Percentiles rank a stretch among this genome's conserved stretches.
These are phyloP conservation scores for Atrina japonica DNA, from an alignment of 2,888 invertebrate species.

Conservation along the genomic window DNA sequence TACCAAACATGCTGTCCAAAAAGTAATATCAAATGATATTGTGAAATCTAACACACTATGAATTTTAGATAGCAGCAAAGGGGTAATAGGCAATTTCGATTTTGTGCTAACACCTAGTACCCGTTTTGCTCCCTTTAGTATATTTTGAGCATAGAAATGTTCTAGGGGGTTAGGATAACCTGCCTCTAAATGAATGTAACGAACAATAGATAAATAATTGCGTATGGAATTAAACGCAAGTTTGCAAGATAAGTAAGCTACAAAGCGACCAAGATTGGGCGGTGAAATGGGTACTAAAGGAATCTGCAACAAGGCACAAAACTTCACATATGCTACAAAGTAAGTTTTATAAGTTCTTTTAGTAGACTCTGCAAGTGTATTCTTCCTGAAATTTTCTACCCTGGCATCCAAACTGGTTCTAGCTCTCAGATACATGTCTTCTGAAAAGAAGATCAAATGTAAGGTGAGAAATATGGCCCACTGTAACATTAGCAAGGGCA, in stretches of 20 bases:
- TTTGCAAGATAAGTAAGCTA: slow-evolving; percentile 25
- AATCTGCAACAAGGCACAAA: slow-evolving; percentile 5
- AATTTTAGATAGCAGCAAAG: neutral
- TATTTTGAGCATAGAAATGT: neutral
- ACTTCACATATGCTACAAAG: neutral
- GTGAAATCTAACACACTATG: neutral
- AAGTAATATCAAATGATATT: neutral
- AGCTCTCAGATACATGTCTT: slow-evolving; percentile 5
- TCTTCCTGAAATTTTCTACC: slow-evolving; percentile 9
- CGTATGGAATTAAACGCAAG: slow-evolving; percentile 9
- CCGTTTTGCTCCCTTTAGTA: neutral
- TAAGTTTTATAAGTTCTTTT: slow-evolving; percentile 9
- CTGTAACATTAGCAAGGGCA: neutral
- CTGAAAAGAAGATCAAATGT: slow-evolving; percentile 21
- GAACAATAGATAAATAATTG: slow-evolving; percentile 12
- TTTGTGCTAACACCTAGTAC: slow-evolving; percentile 2
- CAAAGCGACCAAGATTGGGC: slow-evolving; percentile 20
- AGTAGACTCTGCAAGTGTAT: slow-evolving; percentile 12
- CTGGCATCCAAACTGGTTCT: slow-evolving; percentile 14
- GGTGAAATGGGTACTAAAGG: slow-evolving; percentile 6
- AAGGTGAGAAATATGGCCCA: slow-evolving; percentile 7
- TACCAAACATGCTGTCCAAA: slow-evolving; percentile 15
- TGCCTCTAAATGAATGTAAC: slow-evolving; percentile 14
- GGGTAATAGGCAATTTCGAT: slow-evolving; percentile 12
- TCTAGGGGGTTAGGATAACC: slow-evolving; percentile 14